A percentile compares a stretch with the other conserved stretches of the same genome.
Conservation (phyloP, 2,113 vertebrate species). For the Labrus mixtus region DNA sequence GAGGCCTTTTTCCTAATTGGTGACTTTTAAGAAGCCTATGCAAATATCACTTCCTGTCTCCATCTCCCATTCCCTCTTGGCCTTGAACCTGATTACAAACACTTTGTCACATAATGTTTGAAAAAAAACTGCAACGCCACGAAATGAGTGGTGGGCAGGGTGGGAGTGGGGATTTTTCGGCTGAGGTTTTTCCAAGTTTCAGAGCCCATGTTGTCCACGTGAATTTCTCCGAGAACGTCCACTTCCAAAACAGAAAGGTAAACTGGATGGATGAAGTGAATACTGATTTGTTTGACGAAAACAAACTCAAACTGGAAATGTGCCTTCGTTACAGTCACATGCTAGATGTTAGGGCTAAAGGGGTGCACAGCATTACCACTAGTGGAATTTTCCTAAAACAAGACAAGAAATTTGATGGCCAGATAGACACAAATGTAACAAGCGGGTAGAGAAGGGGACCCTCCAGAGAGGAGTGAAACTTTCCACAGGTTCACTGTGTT, state of each 20-base stretch:
- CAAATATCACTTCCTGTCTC: slow-evolving; percentile 60
- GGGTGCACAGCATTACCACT: slow-evolving; percentile 60
- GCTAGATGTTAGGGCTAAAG: slow-evolving; percentile 71
- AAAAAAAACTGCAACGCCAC: slow-evolving; percentile 17
- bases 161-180: slow-evolving; percentile 19
- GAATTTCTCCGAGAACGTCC: slow-evolving; percentile 40
- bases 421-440: slow-evolving; percentile 78
- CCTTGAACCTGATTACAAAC: slow-evolving; percentile 52
- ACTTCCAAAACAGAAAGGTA: slow-evolving; percentile 57
- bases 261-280: slow-evolving; percentile 79
- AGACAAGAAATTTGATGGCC: slow-evolving; percentile 72
- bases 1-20: slow-evolving; percentile 71
- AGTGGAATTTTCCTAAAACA: slow-evolving; percentile 82
- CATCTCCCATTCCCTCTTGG: slow-evolving; percentile 41
- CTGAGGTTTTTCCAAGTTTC: slow-evolving; percentile 36
- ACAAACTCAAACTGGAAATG: slow-evolving; percentile 79
- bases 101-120: slow-evolving; percentile 34
- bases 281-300: slow-evolving; percentile 78
- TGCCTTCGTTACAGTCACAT: slow-evolving; percentile 71
- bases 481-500: slow-evolving; percentile 78
- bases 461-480: slow-evolving; percentile 80
- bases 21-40: slow-evolving; percentile 69
- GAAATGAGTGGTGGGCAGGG: slow-evolving; percentile 8
- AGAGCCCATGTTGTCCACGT: slow-evolving; percentile 6
- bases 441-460: slow-evolving; percentile 71